These are phyloP conservation scores for Parnassius glacialis DNA, from an alignment of 2,888 invertebrate species.

Conservation along the genomic window DNA sequence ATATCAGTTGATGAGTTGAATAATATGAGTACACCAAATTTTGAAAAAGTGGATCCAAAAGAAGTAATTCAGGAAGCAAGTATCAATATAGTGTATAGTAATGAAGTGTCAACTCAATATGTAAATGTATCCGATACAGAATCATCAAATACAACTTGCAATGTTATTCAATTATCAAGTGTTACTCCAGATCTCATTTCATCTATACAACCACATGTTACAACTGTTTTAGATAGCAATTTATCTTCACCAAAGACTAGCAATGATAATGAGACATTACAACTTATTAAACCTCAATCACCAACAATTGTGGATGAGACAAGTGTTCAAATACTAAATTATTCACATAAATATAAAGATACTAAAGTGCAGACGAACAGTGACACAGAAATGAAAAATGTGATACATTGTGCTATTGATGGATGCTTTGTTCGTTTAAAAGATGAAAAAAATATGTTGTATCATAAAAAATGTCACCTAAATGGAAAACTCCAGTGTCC, in stretches of 20 bases:
- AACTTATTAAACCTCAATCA: slow-evolving; percentile 40
- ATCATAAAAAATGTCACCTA: slow-evolving; percentile 84
- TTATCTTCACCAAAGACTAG: slow-evolving; percentile 38
- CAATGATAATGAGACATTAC: slow-evolving; percentile 32
- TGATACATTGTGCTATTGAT: slow-evolving; percentile 72
- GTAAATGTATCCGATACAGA: slow-evolving; percentile 55
- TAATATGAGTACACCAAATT: slow-evolving; percentile 73
- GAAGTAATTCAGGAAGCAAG: slow-evolving; percentile 75
- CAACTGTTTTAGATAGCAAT: slow-evolving; percentile 39
- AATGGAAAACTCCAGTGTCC: slow-evolving; percentile 79
- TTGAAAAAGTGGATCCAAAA: slow-evolving; percentile 72
- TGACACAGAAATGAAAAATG: slow-evolving; percentile 41
- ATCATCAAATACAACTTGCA: slow-evolving; percentile 46
- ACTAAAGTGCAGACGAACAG: slow-evolving; percentile 32
- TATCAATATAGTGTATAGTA: slow-evolving; percentile 72
- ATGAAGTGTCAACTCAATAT: slow-evolving; percentile 64
- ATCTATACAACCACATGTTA: slow-evolving; percentile 52
- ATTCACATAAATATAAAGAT: slow-evolving; percentile 31
- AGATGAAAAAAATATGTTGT: slow-evolving; percentile 80
- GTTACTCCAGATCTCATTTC: slow-evolving; percentile 72
- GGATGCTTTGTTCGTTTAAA: slow-evolving; percentile 81
- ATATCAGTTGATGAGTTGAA: slow-evolving; percentile 72
- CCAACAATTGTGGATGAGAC: slow-evolving; percentile 37
- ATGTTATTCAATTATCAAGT: slow-evolving; percentile 60
- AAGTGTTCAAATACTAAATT: slow-evolving; percentile 24